Evolutionary conservation across 1,140 invertebrate genomes (phyloP).

Genomic region (Laupala kohalensis): DNA sequence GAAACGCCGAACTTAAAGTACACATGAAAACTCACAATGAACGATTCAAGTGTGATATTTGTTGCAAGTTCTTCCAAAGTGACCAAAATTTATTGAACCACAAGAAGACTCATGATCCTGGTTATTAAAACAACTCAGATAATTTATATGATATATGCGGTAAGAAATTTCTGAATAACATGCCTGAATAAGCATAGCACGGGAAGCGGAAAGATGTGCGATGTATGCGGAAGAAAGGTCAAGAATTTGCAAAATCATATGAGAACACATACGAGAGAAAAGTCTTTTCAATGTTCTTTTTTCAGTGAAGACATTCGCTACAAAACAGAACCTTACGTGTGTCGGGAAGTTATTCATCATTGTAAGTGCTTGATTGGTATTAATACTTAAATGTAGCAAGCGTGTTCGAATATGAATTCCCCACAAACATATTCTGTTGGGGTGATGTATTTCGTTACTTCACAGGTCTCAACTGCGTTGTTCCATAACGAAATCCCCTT

Average conservation of each 20-base stretch:
- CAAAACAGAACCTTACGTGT: conserved; percentile 5
- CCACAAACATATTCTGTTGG: no score
- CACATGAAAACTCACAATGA: neutral
- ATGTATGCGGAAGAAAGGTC: conserved; percentile 26
- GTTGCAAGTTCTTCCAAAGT: conserved; percentile 1
- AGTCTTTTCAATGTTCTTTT: conserved; percentile 54
- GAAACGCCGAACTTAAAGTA: neutral
- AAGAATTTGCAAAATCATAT: neutral
- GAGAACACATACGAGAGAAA: conserved; percentile 36
- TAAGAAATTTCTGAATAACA: conserved; percentile 29
- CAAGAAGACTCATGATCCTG: conserved; percentile 25
- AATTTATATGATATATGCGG: conserved; percentile 62
- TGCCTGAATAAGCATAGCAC: neutral
- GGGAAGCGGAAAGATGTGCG: conserved; percentile 25
- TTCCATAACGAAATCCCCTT: no score
- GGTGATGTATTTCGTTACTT: no score
- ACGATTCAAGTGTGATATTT: conserved; percentile 18
- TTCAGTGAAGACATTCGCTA: conserved; percentile 37
- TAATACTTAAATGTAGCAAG: no score
- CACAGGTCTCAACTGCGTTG: no score
- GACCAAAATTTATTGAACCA: neutral
- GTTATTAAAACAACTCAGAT: conserved; percentile 31
- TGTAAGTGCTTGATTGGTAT: no score
- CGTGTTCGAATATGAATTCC: no score
- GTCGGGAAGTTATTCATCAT: no score